phyloP scores from a whole-genome alignment of 2,113 vertebrate genomes.

The Dendropsophus ebraccatus region DNA sequence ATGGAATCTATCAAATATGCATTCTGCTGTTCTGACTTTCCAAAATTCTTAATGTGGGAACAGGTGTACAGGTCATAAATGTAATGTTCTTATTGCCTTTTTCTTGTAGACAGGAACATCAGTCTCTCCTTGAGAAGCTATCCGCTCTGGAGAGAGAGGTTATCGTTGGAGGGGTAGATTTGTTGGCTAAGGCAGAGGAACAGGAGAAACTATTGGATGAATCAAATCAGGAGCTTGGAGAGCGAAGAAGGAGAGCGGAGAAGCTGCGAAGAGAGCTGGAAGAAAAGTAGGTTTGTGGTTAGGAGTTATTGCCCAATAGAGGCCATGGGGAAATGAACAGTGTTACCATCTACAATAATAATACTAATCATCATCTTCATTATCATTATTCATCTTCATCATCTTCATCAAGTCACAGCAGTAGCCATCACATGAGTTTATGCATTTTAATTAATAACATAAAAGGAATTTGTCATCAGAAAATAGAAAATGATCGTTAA shows the following conservation, averaged over 20 bases:
- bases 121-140: conserved; percentile 90
- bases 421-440: neutral
- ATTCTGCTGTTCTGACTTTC: no score
- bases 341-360: neutral
- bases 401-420: neutral
- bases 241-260: conserved; percentile 89
- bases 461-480: no score
- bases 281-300: conserved; percentile 87
- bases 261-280: conserved; percentile 94
- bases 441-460: neutral
- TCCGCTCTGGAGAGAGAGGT: conserved; percentile 95
- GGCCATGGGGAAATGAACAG: no score
- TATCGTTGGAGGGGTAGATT: conserved; percentile 96
- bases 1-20: no score
- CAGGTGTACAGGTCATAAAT: neutral
- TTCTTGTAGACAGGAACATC: conserved; percentile 88
- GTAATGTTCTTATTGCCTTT: neutral
- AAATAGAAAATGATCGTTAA: no score
- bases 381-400: no score
- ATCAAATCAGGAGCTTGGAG: conserved; percentile 96
- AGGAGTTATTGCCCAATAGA: neutral
- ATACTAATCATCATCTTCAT: neutral
- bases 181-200: conserved; percentile 97
- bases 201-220: conserved; percentile 96
- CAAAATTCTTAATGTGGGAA: no score